Evolutionary conservation across 1,140 invertebrate species (phyloP).

Genomic region (Zaprionus vittiger): DNA sequence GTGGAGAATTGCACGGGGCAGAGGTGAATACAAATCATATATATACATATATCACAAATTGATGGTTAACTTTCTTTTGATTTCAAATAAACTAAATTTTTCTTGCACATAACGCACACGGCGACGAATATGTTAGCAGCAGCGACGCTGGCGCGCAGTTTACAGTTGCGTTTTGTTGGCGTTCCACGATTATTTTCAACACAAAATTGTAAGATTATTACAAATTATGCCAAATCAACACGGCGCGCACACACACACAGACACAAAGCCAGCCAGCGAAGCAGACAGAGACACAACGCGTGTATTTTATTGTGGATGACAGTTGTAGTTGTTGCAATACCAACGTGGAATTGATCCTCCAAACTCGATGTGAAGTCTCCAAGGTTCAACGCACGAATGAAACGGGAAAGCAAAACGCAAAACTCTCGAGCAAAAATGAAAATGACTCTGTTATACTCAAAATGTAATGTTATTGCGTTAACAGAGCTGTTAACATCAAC

Average conservation of each 20-base stretch:
- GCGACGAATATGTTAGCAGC: conserved; percentile 53
- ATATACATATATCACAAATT: conserved; percentile 75
- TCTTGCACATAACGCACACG: conserved; percentile 67
- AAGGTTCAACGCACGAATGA: conserved; percentile 56
- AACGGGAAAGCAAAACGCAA: conserved; percentile 42
- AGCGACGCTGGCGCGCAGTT: conserved; percentile 49
- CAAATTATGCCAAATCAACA: conserved; percentile 56
- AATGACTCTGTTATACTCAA: conserved; percentile 40
- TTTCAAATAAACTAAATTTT: conserved; percentile 54
- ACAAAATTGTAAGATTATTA: conserved; percentile 43
- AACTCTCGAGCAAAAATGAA: conserved; percentile 44
- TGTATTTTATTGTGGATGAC: conserved; percentile 65
- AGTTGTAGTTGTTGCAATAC: conserved; percentile 63
- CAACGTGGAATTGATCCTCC: conserved; percentile 84
- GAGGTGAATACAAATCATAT: conserved; percentile 58
- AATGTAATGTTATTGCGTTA: conserved; percentile 32
- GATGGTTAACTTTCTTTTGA: conserved; percentile 68
- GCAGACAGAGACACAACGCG: conserved; percentile 63
- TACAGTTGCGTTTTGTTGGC: conserved; percentile 58
- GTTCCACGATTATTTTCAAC: conserved; percentile 41
- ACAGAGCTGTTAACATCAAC: conserved; percentile 21
- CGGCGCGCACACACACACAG: conserved; percentile 48
- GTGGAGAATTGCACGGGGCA: conserved; percentile 68
- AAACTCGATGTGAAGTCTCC: conserved; percentile 82
- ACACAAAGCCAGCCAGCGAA: conserved; percentile 59